A percentile compares a stretch with the other conserved stretches of the same genome.
Evolutionary conservation across 1,140 invertebrate genomes (phyloP).

Genomic region (Drosophila punjabiensis): DNA sequence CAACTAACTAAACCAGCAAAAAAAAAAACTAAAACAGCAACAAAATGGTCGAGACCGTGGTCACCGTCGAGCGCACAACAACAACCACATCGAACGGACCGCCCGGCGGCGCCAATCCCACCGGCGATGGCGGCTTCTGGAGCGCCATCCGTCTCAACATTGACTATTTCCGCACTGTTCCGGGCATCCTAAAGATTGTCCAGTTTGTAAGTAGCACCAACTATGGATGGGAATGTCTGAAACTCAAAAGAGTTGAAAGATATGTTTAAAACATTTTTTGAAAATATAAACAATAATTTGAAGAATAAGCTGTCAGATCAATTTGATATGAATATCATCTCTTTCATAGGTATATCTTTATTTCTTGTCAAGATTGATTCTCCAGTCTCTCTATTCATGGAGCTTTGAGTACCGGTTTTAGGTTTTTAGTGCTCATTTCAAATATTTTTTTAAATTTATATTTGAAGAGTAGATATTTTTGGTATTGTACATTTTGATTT

Average conservation of each 20-base stretch:
- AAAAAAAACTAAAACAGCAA: slow-evolving; percentile 26
- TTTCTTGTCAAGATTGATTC: neutral
- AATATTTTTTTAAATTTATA: neutral
- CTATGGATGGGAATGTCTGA: too few species aligned
- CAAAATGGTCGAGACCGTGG: slow-evolving; percentile 90
- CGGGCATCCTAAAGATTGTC: slow-evolving; percentile 88
- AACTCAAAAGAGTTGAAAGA: neutral
- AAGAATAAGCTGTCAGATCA: neutral
- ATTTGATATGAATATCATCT: neutral
- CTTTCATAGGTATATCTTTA: neutral
- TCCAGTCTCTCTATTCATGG: too few species aligned
- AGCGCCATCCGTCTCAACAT: slow-evolving; percentile 86
- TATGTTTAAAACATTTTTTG: too few species aligned
- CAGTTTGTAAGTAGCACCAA: slow-evolving; percentile 86
- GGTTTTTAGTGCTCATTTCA: neutral
- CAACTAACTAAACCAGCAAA: slow-evolving; percentile 6
- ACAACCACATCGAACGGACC: slow-evolving; percentile 86
- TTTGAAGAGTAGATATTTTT: neutral
- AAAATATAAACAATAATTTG: neutral
- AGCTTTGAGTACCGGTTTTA: neutral
- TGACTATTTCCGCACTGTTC: slow-evolving; percentile 88
- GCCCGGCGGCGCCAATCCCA: slow-evolving; percentile 84
- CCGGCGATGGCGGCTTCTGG: slow-evolving; percentile 86
- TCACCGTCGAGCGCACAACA: slow-evolving; percentile 88
- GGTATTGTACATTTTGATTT: neutral